Conservation (phyloP, 2,888 invertebrate species). For the Aporophyla lueneburgensis region DNA sequence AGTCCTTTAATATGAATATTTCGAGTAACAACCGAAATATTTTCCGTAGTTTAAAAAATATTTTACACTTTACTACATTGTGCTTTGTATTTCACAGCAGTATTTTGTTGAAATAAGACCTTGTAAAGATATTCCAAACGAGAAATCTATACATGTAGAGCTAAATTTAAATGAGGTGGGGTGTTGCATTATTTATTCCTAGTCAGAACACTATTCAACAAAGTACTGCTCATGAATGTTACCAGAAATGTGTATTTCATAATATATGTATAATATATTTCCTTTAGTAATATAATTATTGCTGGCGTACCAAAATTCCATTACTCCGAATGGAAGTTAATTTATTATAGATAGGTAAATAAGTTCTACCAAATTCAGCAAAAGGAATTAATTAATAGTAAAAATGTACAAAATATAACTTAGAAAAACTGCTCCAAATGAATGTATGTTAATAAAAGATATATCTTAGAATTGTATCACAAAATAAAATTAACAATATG, state of each 20-base stretch:
- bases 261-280: conserved; percentile 12
- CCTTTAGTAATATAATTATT: conserved; percentile 31
- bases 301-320: conserved; percentile 36
- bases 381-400: conserved; percentile 34
- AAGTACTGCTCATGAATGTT: conserved; percentile 49
- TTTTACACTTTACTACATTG: conserved; percentile 46
- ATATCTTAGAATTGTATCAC: conserved; percentile 51
- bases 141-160: conserved; percentile 19
- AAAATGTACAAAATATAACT: conserved; percentile 40
- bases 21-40: conserved; percentile 25
- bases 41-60: conserved; percentile 49
- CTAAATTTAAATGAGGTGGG: conserved; percentile 19
- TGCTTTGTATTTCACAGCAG: conserved; percentile 47
- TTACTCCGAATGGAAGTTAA: conserved; percentile 25
- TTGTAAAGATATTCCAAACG: conserved; percentile 14
- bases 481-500: conserved; percentile 47
- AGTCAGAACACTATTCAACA: conserved; percentile 31
- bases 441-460: conserved; percentile 41
- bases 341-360: conserved; percentile 22
- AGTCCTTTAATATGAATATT: conserved; percentile 63
- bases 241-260: conserved; percentile 25
- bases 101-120: conserved; percentile 46
- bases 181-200: conserved; percentile 5
- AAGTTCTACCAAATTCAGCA: conserved; percentile 21
- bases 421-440: conserved; percentile 43